Percentiles rank a stretch among this genome's conserved stretches.
Conservation (phyloP, 2,888 invertebrate species). For the Nemapogon koenigi region DNA sequence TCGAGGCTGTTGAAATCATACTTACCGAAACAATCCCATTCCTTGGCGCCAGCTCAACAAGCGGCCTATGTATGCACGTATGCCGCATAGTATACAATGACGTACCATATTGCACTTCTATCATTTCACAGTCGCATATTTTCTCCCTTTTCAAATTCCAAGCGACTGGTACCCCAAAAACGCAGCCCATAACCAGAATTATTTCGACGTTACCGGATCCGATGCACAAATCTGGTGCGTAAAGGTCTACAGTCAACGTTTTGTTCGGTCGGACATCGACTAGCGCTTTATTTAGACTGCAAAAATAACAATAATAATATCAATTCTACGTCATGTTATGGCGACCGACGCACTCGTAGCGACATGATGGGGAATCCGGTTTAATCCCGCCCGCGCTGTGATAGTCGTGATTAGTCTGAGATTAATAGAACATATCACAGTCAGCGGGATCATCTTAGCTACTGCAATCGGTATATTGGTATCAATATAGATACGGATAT, state of each 20-base stretch:
- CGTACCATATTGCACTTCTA: constrained; percentile 42
- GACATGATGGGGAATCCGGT: too few species aligned
- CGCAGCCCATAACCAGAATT: constrained; percentile 42
- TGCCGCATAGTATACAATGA: constrained; percentile 48
- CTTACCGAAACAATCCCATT: constrained; percentile 43
- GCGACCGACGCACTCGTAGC: too few species aligned
- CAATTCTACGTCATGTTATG: too few species aligned
- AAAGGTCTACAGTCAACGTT: constrained; percentile 35
- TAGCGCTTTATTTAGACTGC: constrained; percentile 44
- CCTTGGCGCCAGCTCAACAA: constrained; percentile 35
- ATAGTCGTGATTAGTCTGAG: too few species aligned
- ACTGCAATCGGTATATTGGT: too few species aligned
- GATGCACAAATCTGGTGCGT: constrained; percentile 45
- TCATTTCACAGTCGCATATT: constrained; percentile 50
- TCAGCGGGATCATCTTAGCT: too few species aligned
- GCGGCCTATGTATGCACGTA: constrained; percentile 37
- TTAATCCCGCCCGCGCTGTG: too few species aligned
- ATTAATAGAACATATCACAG: too few species aligned
- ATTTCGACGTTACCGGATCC: constrained; percentile 32
- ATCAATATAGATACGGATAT: too few species aligned
- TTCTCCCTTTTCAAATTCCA: constrained; percentile 46
- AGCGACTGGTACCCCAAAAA: constrained; percentile 33
- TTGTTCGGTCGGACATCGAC: constrained; percentile 38
- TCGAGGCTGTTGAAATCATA: constrained; percentile 5
- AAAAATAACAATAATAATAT: constrained; percentile 16